Base-by-base conservation (phyloP, 2,888 invertebrate genomes). In the Epinotia brunnichana region DNA sequence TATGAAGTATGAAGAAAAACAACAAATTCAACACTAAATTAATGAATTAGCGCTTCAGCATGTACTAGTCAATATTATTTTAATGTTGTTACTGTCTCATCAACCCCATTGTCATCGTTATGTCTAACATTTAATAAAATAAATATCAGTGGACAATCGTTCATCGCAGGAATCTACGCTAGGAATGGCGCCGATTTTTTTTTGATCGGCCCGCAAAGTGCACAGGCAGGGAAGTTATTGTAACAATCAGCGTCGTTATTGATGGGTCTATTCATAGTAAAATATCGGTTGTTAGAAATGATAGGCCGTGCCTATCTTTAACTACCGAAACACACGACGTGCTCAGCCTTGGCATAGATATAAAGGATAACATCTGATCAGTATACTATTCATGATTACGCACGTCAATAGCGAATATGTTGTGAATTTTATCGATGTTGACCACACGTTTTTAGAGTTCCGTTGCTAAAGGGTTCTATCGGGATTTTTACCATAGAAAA, bases 371-470 rank as follows among this genome's bases (percentile, higher is more conserved):
- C 73, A 69, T 74, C 64, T 69, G 73, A 70, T 74, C 74, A 75
- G 73, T 63, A 72, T 68, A 72, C 69, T 59, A 57, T 51, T 57
- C 53, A 35, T 61, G 21, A 62, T 41, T 24, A 56, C 41, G 51
- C 53, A 54, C 41, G 69, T 69, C 54, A 53, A 73, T 73, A 35
- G 62, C 51, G 51, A 60, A 51, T 69, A 73, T 80, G 77, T 77
- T 80, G 82, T 84, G 83, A 78, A 70, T 76, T 76, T 77, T 81
- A 83, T 83, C 82, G 77, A 76, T 76, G 78, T 21, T 64, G 41
- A 21, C 66, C 54, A 56, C 15, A 66, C 21, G 54, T 24, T 63
- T 53, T 53, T 63, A 53, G 48, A 51, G 48, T 48, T 48, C 48
- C 17, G 53, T 44, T 3, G 44, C 44, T 44, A 3, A 44, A 13